Base-by-base conservation (phyloP, 92 coral and sea anemone species). In the Meandrina meandrites region DNA sequence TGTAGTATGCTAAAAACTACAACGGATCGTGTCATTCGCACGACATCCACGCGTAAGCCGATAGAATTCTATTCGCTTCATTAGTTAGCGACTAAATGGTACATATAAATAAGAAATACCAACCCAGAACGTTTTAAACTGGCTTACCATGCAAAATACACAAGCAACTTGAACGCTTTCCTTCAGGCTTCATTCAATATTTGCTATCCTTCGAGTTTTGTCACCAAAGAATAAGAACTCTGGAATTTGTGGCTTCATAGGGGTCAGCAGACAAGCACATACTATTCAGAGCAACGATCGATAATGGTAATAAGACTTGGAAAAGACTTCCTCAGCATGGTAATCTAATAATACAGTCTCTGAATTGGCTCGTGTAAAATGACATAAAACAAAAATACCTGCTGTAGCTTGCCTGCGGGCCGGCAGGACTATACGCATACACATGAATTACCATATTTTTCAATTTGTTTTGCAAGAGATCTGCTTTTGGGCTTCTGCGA, bases 11-110 rank as follows among this genome's bases (percentile, higher is more conserved):
- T 51, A 40, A 40, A 40, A 40, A 40, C 45, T 40, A 40, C 45
- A 40, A 2, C 45, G 7, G 60, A 40, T 58, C 37, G 1, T 4
- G 77, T 17, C 30, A 81, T 67, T 42, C 85, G 77, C 66, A 68
- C 85, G 85, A 68, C 85, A 67, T 67, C 85, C 85, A 81, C 77
- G 85, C 85, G 85, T 47, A 67, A 27, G 58, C 27, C 45, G 72
- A 81, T 40, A 22, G 74, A n/a, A 66, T 80, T 40, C 30, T 67
- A 30, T 71, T 68, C 85, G 85, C 77, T 81, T 68, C 17, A 81
- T n/a, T 62, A 64, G 56, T 62, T 40, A 56, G 83, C 51, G 27
- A 57, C 48, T 22, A 28, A 58, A 21, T 11, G 40, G 32, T 12
- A 18, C 27, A 57, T 13, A 5, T 21, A 21, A 54, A 54, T 54